These are phyloP conservation scores for Oostethus manadensis DNA, from an alignment of 2,113 vertebrate genomes.

Conservation along the genomic window DNA sequence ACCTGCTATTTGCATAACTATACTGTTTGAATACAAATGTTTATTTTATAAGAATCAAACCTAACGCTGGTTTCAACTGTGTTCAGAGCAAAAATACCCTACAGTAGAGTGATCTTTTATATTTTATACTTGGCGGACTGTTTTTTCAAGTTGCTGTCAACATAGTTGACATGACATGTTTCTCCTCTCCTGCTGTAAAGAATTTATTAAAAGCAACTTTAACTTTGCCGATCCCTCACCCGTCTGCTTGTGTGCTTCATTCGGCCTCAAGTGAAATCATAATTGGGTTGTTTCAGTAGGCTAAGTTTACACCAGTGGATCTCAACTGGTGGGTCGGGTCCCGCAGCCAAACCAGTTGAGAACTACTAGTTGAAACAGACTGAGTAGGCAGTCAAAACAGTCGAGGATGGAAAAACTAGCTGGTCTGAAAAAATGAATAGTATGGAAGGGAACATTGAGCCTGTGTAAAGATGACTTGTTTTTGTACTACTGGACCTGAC, in stretches of 20 bases:
- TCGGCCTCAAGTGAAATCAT: neutral
- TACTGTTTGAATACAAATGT: slow-evolving; percentile 53
- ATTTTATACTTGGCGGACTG: slow-evolving; percentile 68
- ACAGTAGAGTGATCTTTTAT: slow-evolving; percentile 60
- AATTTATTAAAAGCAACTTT: slow-evolving; percentile 66
- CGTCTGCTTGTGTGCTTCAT: slow-evolving; percentile 30
- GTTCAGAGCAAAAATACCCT: slow-evolving; percentile 41
- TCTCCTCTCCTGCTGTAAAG: slow-evolving; percentile 56
- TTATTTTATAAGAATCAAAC: slow-evolving; percentile 51
- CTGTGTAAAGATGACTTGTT: too few species aligned
- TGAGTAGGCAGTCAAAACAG: too few species aligned
- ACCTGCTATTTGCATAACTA: slow-evolving; percentile 40
- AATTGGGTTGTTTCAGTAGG: too few species aligned
- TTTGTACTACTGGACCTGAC: neutral
- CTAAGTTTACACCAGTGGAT: too few species aligned
- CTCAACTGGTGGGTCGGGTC: too few species aligned
- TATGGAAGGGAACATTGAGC: too few species aligned
- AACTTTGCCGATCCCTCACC: slow-evolving; percentile 26
- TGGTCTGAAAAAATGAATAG: too few species aligned
- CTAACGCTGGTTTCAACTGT: slow-evolving; percentile 28
- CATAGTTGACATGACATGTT: too few species aligned
- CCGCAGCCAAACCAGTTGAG: too few species aligned
- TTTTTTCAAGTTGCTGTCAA: slow-evolving; percentile 60
- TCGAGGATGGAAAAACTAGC: too few species aligned
- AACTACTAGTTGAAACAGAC: too few species aligned